These are phyloP conservation scores for Chaetorhynchus papuensis DNA, from an alignment of 2,113 vertebrate species.

Conservation along the genomic window DNA sequence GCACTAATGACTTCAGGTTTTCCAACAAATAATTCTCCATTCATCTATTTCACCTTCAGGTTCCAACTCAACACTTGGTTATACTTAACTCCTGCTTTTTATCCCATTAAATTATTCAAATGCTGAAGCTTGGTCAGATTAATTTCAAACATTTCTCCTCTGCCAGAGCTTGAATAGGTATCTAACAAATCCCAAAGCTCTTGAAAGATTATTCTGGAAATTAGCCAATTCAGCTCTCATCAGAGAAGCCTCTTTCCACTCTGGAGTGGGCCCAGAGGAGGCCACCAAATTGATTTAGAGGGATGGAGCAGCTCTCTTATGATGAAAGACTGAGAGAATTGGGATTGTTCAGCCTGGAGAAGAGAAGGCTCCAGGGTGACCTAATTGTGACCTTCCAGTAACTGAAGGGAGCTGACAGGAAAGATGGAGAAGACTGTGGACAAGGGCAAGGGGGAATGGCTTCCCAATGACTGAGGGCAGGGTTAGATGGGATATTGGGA, in stretches of 20 bases:
- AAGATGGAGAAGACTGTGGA: not conserved
- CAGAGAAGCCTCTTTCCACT: not conserved
- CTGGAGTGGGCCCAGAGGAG: not conserved
- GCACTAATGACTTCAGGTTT: not conserved
- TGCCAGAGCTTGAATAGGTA: not conserved
- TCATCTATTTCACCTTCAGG: not conserved
- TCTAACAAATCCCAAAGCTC: not conserved
- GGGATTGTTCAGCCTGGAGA: not conserved
- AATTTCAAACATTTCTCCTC: not conserved
- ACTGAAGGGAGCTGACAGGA: not conserved
- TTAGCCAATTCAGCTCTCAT: not conserved
- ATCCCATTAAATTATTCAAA: not conserved
- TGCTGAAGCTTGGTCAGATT: not conserved
- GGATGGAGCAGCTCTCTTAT: not conserved
- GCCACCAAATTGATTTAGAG: not conserved
- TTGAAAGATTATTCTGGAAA: not conserved
- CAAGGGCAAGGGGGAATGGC: not conserved
- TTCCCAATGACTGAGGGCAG: not conserved
- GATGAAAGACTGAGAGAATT: not conserved
- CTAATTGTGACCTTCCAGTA: not conserved
- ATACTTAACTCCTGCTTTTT: not conserved
- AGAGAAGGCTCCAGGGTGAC: not conserved
- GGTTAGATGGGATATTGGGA: accelerated
- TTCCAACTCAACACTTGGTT: not conserved
- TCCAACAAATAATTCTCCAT: not conserved